Conservation (phyloP, 1,140 invertebrate species). For the Drosophila sucinea region DNA sequence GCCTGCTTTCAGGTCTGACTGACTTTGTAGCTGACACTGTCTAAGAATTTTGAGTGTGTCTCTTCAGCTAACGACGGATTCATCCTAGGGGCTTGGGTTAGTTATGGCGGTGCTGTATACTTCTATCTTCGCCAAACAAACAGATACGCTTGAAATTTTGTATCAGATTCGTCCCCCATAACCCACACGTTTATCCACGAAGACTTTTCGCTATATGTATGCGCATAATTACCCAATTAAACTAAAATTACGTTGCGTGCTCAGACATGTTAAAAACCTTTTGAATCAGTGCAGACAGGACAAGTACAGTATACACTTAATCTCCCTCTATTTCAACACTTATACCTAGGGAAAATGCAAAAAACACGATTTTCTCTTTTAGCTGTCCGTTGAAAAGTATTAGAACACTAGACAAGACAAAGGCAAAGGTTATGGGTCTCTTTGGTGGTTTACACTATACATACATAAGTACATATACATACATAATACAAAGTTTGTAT, state of each 20-base stretch:
- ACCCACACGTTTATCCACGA: constrained; percentile 10
- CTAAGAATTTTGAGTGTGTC: not conserved
- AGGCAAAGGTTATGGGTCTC: not conserved
- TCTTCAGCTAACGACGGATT: constrained; percentile 36
- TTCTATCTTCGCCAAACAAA: constrained; percentile 37
- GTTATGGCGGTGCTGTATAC: constrained; percentile 51
- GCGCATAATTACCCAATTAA: constrained; percentile 83
- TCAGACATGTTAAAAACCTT: constrained; percentile 82
- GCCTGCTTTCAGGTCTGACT: constrained; percentile 35
- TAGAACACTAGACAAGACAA: constrained; percentile 1
- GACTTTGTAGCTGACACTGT: not conserved
- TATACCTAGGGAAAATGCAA: constrained; percentile 35
- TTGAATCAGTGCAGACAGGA: constrained; percentile 62
- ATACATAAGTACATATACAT: no score
- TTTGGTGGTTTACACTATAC: not conserved
- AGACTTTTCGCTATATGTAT: constrained; percentile 64
- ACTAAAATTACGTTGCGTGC: constrained; percentile 82
- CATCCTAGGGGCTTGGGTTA: constrained; percentile 58
- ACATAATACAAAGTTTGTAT: no score
- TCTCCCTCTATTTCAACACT: no score
- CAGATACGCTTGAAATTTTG: constrained; percentile 35
- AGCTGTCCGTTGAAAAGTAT: constrained; percentile 38
- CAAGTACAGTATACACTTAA: constrained; percentile 1
- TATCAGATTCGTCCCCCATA: constrained; percentile 19
- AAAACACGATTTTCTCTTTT: constrained; percentile 69